A percentile compares a stretch with the other conserved stretches of the same genome.
Conservation (phyloP, 2,888 invertebrate species). For the Hanleya hanleyi region DNA sequence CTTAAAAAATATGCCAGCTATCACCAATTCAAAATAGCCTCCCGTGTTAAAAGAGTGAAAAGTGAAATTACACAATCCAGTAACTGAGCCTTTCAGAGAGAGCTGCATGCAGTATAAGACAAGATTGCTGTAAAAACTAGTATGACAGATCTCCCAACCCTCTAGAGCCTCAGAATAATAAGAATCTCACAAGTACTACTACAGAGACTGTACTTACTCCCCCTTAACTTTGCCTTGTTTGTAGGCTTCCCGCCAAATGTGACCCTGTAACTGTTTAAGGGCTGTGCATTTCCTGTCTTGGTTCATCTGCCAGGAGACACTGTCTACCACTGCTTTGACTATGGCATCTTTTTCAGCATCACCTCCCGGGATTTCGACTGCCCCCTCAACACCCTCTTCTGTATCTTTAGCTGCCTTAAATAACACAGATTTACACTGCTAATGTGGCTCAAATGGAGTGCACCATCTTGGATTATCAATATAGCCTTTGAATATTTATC, state of each 20-base stretch:
- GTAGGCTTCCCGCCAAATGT: conserved; percentile 91
- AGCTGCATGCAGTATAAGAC: too few relatives aligned
- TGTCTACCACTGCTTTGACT: conserved; percentile 80
- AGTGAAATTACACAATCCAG: too few relatives aligned
- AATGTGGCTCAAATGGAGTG: too few relatives aligned
- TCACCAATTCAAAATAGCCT: too few relatives aligned
- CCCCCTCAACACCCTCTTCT: conserved; percentile 78
- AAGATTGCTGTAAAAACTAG: too few relatives aligned
- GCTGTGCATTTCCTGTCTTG: conserved; percentile 85
- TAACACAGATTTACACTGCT: too few relatives aligned
- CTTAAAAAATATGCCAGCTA: too few relatives aligned
- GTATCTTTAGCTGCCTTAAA: conserved; percentile 58
- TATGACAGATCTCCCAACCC: too few relatives aligned
- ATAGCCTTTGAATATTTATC: too few relatives aligned
- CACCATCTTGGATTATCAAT: too few relatives aligned
- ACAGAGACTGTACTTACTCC: conserved; percentile 82
- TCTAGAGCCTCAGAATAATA: background rate
- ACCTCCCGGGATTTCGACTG: conserved; percentile 62
- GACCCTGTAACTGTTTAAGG: conserved; percentile 91
- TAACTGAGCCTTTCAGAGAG: too few relatives aligned
- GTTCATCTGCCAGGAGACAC: conserved; percentile 88
- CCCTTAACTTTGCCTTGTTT: conserved; percentile 84
- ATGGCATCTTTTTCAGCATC: conserved; percentile 64
- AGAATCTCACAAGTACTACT: background rate
- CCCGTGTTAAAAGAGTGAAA: too few relatives aligned